These are phyloP conservation scores for Orthosia incerta DNA, from an alignment of 2,888 invertebrate genomes.

Conservation along the genomic window DNA sequence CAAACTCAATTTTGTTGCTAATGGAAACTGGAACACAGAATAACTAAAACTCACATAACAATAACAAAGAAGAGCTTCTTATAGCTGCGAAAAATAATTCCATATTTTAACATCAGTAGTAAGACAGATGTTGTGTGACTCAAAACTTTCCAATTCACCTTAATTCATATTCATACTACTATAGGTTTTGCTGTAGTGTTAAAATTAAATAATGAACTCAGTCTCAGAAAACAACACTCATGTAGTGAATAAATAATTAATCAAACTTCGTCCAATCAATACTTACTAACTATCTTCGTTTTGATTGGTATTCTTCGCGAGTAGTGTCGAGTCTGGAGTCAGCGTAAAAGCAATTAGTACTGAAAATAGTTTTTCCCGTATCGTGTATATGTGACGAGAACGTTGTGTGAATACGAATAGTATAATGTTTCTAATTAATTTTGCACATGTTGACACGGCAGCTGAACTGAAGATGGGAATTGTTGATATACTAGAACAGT, in stretches of 20 bases:
- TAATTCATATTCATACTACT: neutral
- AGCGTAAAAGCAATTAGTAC: conserved; percentile 62
- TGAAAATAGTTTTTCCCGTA: conserved; percentile 55
- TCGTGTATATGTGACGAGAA: conserved; percentile 41
- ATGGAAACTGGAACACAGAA: neutral
- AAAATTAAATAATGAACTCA: conserved; percentile 2
- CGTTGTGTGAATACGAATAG: conserved; percentile 25
- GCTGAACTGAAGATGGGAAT: neutral
- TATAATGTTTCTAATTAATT: conserved; percentile 23
- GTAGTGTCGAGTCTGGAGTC: conserved; percentile 44
- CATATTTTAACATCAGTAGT: neutral
- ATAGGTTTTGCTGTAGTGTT: neutral
- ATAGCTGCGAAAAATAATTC: neutral
- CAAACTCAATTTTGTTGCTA: neutral
- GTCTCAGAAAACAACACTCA: conserved; percentile 11
- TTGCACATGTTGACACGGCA: conserved; percentile 19
- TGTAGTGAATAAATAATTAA: conserved; percentile 39
- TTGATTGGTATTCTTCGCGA: conserved; percentile 59
- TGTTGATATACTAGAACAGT: neutral
- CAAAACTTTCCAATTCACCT: neutral
- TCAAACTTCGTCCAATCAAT: conserved; percentile 47
- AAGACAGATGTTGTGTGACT: neutral
- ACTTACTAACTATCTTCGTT: conserved; percentile 41
- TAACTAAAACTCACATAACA: neutral
- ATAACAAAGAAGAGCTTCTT: neutral